Conservation (phyloP, 2,113 vertebrate species). For the Rallus limicola region DNA sequence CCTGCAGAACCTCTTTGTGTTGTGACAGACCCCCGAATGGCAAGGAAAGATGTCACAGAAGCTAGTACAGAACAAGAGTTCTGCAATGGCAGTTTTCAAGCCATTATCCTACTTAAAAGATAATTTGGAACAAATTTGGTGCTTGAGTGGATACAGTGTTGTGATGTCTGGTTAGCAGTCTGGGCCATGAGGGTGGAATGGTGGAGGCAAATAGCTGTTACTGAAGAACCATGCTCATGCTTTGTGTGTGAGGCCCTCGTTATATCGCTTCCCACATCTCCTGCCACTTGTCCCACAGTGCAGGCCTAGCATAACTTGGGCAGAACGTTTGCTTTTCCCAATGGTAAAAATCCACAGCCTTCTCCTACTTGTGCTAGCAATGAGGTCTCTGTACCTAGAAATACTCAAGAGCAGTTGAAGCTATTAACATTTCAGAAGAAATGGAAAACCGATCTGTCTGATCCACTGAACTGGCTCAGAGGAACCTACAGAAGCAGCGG, state of each 20-base stretch:
- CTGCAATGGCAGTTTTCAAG: slow-evolving; percentile 62
- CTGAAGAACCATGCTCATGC: neutral
- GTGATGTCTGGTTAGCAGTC: slow-evolving; percentile 62
- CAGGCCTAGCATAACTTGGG: neutral
- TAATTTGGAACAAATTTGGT: slow-evolving; percentile 61
- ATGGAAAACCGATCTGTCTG: neutral
- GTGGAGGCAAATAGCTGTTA: slow-evolving; percentile 27
- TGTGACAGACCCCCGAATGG: slow-evolving; percentile 10
- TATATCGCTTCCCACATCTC: neutral
- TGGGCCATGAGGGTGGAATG: neutral
- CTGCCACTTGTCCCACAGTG: neutral
- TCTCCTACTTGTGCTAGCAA: neutral
- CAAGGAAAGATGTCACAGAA: slow-evolving; percentile 25
- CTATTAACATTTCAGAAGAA: neutral
- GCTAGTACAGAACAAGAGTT: slow-evolving; percentile 30
- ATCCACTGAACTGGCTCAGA: neutral
- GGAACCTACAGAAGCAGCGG: neutral
- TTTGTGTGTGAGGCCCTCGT: slow-evolving; percentile 35
- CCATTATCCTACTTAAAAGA: slow-evolving; percentile 66
- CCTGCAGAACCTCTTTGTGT: neutral
- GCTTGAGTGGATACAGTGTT: neutral
- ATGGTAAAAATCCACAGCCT: neutral
- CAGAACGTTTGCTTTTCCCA: slow-evolving; percentile 13
- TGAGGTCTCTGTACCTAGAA: neutral
- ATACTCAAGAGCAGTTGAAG: neutral